Base-by-base conservation (phyloP, 1,140 invertebrate species). In the Goniozus legneri region DNA sequence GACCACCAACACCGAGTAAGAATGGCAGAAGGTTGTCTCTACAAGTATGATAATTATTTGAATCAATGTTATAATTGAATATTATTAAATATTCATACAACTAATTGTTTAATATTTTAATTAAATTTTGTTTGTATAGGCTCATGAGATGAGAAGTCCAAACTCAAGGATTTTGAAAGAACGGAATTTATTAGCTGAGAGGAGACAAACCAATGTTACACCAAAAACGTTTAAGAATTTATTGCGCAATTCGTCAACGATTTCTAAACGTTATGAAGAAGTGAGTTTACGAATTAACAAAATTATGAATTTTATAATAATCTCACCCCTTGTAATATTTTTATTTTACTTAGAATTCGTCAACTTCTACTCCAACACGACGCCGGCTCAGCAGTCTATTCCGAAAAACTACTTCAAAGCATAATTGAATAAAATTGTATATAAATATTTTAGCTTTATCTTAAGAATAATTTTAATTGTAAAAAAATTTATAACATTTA, bases 1-100 rank as follows among this genome's bases (percentile, higher is more conserved):
- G 88, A 3, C 88, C 88, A 34, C 88, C 88, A 10, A 91, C 88
- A 6, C 88, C 88, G 2, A 89, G 86, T 69, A 89, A 89, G 72
- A 84, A 88, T 66, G 86, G 86, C n/a, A 85, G 86, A 1, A 76
- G 86, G 50, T 62, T 82, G 8, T 88, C 86, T 50, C 73, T 77
- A 55, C 81, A 79, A 69, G 81, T 77, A 64, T n/a, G 50, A 42
- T 50, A 53, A n/a, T 19, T 15, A 34, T 33, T 33, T n/a, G 3
- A 40, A 19, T 40, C 1, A 38, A 8, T 51, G 33, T 46, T 31
- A 38, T 40, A 22, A 19, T 33, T 32, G 4, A 32, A 31, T 33
- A 36, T 20, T 13, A 18, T 3, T 19, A 33, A 4, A 21, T 10
- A 14, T 12, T 1, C 18, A 1, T 31, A 12, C 21, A 22, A 22